Evolutionary conservation across 2,888 invertebrate genomes (phyloP), one percentile per base, ranked within the genome.

Genomic region (Busseola fusca): DNA sequence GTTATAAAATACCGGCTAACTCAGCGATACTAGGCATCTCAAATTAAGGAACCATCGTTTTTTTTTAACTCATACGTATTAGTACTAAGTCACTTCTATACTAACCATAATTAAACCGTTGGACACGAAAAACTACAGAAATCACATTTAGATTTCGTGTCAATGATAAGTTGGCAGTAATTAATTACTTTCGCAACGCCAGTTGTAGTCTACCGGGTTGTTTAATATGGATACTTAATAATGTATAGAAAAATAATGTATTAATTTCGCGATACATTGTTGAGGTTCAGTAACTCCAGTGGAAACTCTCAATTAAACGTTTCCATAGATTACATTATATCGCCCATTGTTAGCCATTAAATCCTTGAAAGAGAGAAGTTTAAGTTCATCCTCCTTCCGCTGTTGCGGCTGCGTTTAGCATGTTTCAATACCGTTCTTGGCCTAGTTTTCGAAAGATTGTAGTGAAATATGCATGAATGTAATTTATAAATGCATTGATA

Each of bases 341-440:
- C 52, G 69, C 52, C 64, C 52, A 77, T 84, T 80, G 75, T 78
- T 70, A 56, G 50, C 60, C 40, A 64, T 66, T 63, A 48, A 45
- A 76, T 81, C 85, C 77, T 86, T 83, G 84, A 86, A 83, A 76
- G 76, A 76, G 73, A 84, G 67, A 69, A 81, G 72, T 78, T 76
- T 66, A 81, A 78, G 77, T 81, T 78, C 79, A 81, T 85, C 82
- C 74, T 86, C 88, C 91, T 91, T 91, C 91, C 91, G 86, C 87
- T 40, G 48, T 12, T 21, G 59, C 60, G 37, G 65, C 74, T 60
- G 52, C 66, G 60, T 34, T 71, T 69, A 76, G 73, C 71, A 67
- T 72, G 84, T 83, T 85, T 86, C 87, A 78, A 87, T 84, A 86
- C 85, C 87, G 89, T 88, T 90, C 90, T 89, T 91, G 91, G 86